Evolutionary conservation across 2,888 invertebrate genomes (phyloP).

Genomic region (Zygogramma bicolorata): DNA sequence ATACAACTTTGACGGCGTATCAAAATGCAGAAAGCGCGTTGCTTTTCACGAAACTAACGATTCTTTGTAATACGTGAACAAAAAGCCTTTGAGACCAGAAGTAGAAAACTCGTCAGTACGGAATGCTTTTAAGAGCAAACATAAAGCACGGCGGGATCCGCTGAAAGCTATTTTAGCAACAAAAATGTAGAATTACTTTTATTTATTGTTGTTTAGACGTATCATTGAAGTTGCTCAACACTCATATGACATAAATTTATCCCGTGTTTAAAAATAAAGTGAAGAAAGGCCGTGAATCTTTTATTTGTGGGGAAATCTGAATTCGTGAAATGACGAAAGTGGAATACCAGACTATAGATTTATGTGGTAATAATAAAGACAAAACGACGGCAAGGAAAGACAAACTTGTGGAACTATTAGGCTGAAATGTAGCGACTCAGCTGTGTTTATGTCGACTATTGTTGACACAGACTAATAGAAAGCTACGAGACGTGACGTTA

Average conservation of each 20-base stretch:
- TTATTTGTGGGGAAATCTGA: conserved; percentile 16
- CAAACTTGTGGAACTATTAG: conserved; percentile 52
- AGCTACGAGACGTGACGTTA: conserved; percentile 53
- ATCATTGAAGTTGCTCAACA: conserved; percentile 34
- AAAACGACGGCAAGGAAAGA: conserved; percentile 43
- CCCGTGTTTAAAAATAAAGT: conserved; percentile 26
- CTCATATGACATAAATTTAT: conserved; percentile 35
- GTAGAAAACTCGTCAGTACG: conserved; percentile 29
- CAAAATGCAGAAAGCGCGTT: conserved; percentile 26
- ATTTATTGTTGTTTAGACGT: conserved; percentile 38
- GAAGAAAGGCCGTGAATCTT: conserved; percentile 26
- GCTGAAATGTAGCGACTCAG: conserved; percentile 48
- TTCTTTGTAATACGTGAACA: conserved; percentile 20
- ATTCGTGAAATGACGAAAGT: conserved; percentile 22
- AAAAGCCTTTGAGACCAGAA: conserved; percentile 34
- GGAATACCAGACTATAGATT: conserved; percentile 35
- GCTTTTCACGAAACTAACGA: conserved; percentile 24
- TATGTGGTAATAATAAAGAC: conserved; percentile 46
- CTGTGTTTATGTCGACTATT: conserved; percentile 53
- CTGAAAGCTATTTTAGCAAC: conserved; percentile 30
- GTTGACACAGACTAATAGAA: conserved; percentile 59
- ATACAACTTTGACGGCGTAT: conserved; percentile 7
- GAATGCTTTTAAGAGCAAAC: conserved; percentile 37
- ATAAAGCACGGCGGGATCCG: conserved; percentile 32
- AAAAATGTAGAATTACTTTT: conserved; percentile 36